Conservation (phyloP, 2,797 vertebrate species). For the Chaunax sp. region DNA sequence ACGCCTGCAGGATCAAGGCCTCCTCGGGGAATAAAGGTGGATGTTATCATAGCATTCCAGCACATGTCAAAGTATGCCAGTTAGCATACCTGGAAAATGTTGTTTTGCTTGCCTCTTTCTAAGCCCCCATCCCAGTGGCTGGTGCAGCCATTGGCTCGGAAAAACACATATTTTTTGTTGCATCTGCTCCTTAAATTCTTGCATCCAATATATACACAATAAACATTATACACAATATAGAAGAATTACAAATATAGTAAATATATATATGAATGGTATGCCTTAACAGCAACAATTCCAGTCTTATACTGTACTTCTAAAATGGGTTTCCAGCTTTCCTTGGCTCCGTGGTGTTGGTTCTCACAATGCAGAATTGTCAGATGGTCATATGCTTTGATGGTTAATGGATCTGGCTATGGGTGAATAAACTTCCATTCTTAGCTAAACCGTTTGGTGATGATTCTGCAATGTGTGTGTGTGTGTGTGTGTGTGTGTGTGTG, state of each 20-base stretch:
- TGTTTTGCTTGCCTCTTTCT: slow-evolving; percentile 67
- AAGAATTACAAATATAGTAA: slow-evolving; percentile 38
- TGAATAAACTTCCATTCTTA: slow-evolving; percentile 30
- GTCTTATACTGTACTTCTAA: slow-evolving; percentile 10
- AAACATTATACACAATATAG: slow-evolving; percentile 16
- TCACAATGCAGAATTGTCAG: slow-evolving; percentile 25
- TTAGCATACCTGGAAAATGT: slow-evolving; percentile 76
- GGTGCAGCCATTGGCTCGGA: slow-evolving; percentile 30
- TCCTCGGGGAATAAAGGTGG: slow-evolving; percentile 69
- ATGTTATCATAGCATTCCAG: slow-evolving; percentile 81
- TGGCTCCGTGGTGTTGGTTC: slow-evolving; percentile 11
- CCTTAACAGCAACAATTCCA: slow-evolving; percentile 24
- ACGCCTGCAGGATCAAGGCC: slow-evolving; percentile 75
- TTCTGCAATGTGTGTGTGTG: slow-evolving; percentile 4
- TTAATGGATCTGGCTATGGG: slow-evolving; percentile 32
- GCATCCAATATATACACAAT: slow-evolving; percentile 19
- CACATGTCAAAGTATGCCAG: slow-evolving; percentile 76
- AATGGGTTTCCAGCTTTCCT: slow-evolving; percentile 19
- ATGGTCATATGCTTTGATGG: slow-evolving; percentile 44
- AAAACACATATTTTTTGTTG: slow-evolving; percentile 52
- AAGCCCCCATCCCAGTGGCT: slow-evolving; percentile 38
- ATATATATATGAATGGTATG: slow-evolving; percentile 28
- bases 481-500: slow-evolving; percentile 10
- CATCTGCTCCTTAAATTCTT: slow-evolving; percentile 22
- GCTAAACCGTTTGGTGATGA: slow-evolving; percentile 17